Base-by-base conservation (phyloP, 2,113 vertebrate species). In the Aleadryas rufinucha region DNA sequence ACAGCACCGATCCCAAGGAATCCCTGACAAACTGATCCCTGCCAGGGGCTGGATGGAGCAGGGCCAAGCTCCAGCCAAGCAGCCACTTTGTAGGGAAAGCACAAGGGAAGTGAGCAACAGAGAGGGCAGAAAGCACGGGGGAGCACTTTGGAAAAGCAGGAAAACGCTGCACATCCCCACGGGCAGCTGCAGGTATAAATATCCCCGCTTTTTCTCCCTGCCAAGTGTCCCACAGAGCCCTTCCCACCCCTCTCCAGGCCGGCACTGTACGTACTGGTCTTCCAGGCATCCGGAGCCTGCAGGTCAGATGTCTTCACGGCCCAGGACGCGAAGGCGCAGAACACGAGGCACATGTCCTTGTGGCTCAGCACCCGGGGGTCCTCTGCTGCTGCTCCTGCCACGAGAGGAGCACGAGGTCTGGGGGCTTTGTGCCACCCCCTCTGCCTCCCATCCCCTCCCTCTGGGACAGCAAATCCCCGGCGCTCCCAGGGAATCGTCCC, bases 271-370 rank as follows among this genome's bases (percentile, higher is more conserved):
- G 5, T 98, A 99, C 99, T 98, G 93, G 99, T 99, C 92, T 99
- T 99, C 99, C 99, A 99, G 74, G 98, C 98, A 23, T 99, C 99
- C 13, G 98, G 98, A 79, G 98, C 98, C 20, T 98, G 98, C 78
- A 99, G 98, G 68, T 99, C 98, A 6, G 98, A 98, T 6, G 99
- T 99, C 96, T 98, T 99, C 93, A 99, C 97, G 2, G 99, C 99
- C 99, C 99, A 99, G 9, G 99, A 99, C 1, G 99, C 99, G 84
- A 99, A 99, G 24, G 99, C 99, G 27, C 99, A 98, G 80, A 99
- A 99, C 64, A 99, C 98, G 47, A 99, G 98, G 93, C 99, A 99
- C 98, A 99, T 98, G 89, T 99, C 99, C 10, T 98, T 97, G 87
- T 98, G 98, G 47, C 97, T 98, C 89, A 98, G 85, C 6, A 90